Percentiles rank a stretch among this genome's conserved stretches.
These are phyloP conservation scores for Metridium senile DNA, from an alignment of 92 coral and sea anemone genomes.

Conservation along the genomic window DNA sequence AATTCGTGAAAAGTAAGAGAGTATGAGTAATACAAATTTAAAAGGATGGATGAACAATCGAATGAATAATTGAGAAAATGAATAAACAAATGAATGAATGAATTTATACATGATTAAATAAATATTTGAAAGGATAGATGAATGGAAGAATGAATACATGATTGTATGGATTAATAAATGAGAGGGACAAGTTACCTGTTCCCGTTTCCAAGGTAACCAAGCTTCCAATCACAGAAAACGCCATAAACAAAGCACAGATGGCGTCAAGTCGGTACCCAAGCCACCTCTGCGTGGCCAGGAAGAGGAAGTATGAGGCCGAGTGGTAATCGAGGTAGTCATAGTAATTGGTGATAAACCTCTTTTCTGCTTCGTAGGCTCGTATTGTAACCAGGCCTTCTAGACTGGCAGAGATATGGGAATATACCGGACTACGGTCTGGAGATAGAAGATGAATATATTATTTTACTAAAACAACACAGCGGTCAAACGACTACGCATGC, in stretches of 20 bases:
- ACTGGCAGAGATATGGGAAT: constrained; percentile 90
- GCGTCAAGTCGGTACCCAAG: constrained; percentile 74
- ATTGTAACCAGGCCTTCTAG: constrained; percentile 82
- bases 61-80: too few species aligned
- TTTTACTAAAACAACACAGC: too few species aligned
- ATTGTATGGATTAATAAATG: too few species aligned
- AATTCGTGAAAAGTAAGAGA: too few species aligned
- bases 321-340: constrained; percentile 63
- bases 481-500: too few species aligned
- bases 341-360: constrained; percentile 56
- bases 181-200: too few species aligned
- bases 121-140: too few species aligned
- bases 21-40: too few species aligned
- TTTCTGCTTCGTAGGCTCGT: constrained; percentile 76
- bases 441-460: background rate
- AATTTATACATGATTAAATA: too few species aligned
- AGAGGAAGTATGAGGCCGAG: constrained; percentile 69
- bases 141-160: too few species aligned
- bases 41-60: too few species aligned
- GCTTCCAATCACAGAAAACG: constrained; percentile 51
- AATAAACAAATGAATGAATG: too few species aligned
- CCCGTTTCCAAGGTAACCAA: constrained; percentile 70
- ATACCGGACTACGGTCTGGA: constrained; percentile 94
- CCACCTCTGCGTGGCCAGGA: constrained; percentile 63
- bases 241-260: constrained; percentile 60